Evolutionary conservation across 2,888 invertebrate genomes (phyloP), one percentile per base, ranked within the genome.

Genomic region (Caenorhabditis angaria): DNA sequence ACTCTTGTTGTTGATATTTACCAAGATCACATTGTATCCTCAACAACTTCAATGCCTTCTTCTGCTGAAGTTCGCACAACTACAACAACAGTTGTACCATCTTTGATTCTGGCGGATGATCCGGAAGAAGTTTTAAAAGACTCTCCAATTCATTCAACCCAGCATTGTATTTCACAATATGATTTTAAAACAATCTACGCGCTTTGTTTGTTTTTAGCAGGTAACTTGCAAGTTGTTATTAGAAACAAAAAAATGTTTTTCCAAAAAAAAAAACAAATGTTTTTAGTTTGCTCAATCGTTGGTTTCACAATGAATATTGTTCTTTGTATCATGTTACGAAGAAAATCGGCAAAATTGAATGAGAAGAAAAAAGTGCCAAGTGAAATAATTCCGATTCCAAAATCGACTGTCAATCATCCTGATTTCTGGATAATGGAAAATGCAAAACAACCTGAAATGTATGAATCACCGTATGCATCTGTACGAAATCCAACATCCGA

Each of bases 241-340:
- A 8, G 8, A 6, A 50, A 50, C 24, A 22, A 25, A 22, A 25
- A 25, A n/a, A n/a, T n/a, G n/a, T n/a, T n/a, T 6, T 8, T 24
- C 28, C 4, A 14, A 22, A 32, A 29, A 32, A 32, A 22, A 8
- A 8, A 41, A 47, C 6, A 58, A 29, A 58, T 4, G 29, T n/a
- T 56, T 77, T 47, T 67, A 75, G 73, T 73, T 20, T 78, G 73
- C 28, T 70, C 78, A 4, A 74, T 76, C 1, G 18, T 76, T 28
- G 76, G 76, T 14, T 72, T 78, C 61, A 69, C 78, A n/a, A 65
- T 78, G 67, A 78, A 78, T 61, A 71, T 78, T 22, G 60, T 72
- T 5, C 48, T 78, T 24, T 66, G 72, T 6, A 35, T 67, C 10
- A 48, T 72, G 22, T 47, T 72, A 12, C 63, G 59, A 35, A 10